A percentile compares a stretch with the other conserved stretches of the same genome.
These are phyloP conservation scores for Falco rusticolus DNA, from an alignment of 2,797 vertebrate genomes.

Conservation along the genomic window DNA sequence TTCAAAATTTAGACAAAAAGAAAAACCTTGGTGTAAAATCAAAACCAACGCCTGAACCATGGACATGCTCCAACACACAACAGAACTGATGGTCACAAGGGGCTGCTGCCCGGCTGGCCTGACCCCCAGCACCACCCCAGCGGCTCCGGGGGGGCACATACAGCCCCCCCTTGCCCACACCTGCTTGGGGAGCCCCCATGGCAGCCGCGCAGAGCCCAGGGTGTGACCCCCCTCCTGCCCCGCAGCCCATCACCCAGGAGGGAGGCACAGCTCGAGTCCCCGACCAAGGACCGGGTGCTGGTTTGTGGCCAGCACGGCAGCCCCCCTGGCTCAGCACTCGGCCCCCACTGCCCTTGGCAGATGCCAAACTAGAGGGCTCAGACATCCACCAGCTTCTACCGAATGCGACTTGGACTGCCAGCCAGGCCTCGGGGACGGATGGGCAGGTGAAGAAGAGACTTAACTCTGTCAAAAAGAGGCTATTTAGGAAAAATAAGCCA, in stretches of 20 bases:
- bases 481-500: conserved; percentile 59
- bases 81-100: not conserved
- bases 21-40: conserved; percentile 66
- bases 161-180: not conserved
- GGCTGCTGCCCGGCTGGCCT: not conserved
- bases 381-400: not conserved
- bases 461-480: conserved; percentile 43
- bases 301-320: not conserved
- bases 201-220: accelerated
- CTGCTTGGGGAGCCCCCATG: not conserved
- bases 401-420: not conserved
- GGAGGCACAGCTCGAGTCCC: not conserved
- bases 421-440: not conserved
- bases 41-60: conserved; percentile 39
- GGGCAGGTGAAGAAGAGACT: not conserved
- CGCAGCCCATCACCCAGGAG: not conserved
- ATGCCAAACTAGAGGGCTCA: not conserved
- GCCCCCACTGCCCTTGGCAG: not conserved
- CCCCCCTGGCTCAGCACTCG: not conserved
- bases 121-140: accelerated
- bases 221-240: not conserved
- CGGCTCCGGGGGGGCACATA: not conserved
- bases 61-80: conserved; percentile 59
- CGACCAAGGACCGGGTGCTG: not conserved
- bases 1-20: conserved; percentile 78